Percentiles rank a stretch among this genome's conserved stretches.
Evolutionary conservation across 92 coral and sea anemone genomes (phyloP).

Genomic region (Metridium senile): DNA sequence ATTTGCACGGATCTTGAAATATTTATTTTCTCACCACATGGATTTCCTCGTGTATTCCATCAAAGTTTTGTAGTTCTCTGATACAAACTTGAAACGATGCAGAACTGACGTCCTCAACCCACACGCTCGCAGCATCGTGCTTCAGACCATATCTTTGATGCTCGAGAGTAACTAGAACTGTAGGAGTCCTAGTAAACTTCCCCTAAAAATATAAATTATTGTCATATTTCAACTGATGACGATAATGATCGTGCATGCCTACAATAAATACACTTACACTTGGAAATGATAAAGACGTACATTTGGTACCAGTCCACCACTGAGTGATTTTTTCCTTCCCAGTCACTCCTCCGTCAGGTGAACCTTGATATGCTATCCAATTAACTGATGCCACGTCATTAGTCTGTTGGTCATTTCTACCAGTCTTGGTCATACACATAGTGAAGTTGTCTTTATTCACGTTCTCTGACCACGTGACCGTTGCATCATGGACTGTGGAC

Average conservation of each 20-base stretch:
- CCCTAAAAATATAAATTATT: background rate
- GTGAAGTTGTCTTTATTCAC: constrained; percentile 27
- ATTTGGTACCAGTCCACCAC: constrained; percentile 27
- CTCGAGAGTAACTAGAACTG: constrained; percentile 11
- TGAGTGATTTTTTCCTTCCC: constrained; percentile 10
- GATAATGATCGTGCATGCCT: background rate
- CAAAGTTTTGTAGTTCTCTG: constrained; percentile 39
- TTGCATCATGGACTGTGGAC: constrained; percentile 30
- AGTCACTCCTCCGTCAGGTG: constrained; percentile 39
- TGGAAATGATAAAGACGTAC: constrained; percentile 32
- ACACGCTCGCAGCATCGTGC: constrained; percentile 33
- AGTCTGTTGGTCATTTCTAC: constrained; percentile 27
- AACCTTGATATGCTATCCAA: constrained; percentile 50
- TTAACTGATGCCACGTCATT: constrained; percentile 16
- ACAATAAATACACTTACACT: background rate
- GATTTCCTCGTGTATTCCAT: constrained; percentile 28
- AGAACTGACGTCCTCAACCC: constrained; percentile 4
- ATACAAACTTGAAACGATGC: constrained; percentile 20
- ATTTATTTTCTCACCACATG: constrained; percentile 1
- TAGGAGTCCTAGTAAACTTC: background rate
- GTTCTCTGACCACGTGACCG: constrained; percentile 39
- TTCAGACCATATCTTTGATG: constrained; percentile 6
- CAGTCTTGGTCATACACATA: constrained; percentile 28
- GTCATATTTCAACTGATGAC: too few species aligned
- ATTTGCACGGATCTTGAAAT: background rate